These are phyloP conservation scores for Stenolophus ochropezus DNA, from an alignment of 2,888 invertebrate genomes.

Conservation along the genomic window DNA sequence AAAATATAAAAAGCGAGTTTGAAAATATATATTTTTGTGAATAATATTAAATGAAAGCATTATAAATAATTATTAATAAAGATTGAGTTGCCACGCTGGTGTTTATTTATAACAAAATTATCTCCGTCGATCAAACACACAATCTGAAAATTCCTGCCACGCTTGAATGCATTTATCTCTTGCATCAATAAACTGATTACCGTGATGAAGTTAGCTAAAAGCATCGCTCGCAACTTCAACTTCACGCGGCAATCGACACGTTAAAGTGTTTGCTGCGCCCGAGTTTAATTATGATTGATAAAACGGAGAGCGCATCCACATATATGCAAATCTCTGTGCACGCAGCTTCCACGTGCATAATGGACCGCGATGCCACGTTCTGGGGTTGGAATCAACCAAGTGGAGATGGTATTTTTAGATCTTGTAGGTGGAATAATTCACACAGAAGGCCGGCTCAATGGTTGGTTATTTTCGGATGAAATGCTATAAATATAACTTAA, in stretches of 20 bases:
- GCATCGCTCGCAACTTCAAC: constrained; percentile 34
- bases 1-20: too few relatives aligned
- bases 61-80: background rate
- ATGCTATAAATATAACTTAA: background rate
- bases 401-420: background rate
- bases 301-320: constrained; percentile 42
- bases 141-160: constrained; percentile 19
- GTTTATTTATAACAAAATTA: background rate
- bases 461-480: background rate
- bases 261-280: constrained; percentile 36
- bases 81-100: background rate
- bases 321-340: constrained; percentile 39
- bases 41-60: too few relatives aligned
- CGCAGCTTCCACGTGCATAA: constrained; percentile 49
- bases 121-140: background rate
- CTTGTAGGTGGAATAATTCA: background rate
- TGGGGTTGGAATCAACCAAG: constrained; percentile 16
- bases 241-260: constrained; percentile 42
- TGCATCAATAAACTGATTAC: constrained; percentile 39
- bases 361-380: constrained; percentile 39
- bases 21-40: too few relatives aligned
- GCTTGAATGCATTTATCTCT: constrained; percentile 33
- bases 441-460: background rate
- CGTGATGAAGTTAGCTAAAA: constrained; percentile 37
- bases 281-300: constrained; percentile 55